Evolutionary conservation across 2,797 vertebrate genomes (phyloP).

Genomic region (Harpagifer antarcticus): DNA sequence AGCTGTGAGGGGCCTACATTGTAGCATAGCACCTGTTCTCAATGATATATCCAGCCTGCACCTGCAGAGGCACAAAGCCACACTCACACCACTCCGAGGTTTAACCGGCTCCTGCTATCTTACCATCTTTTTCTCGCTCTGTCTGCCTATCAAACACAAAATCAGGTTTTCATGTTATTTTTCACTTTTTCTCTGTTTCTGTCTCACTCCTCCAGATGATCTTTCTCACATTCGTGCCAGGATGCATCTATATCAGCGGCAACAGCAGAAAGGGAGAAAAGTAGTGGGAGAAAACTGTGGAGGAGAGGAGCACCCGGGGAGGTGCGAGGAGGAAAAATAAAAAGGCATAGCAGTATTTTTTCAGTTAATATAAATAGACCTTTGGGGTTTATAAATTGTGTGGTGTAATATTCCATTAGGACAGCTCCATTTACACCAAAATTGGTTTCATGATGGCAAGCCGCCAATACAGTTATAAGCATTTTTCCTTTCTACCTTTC

Average conservation of each 20-base stretch:
- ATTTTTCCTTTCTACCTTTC: constrained; percentile 43
- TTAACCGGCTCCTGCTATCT: constrained; percentile 51
- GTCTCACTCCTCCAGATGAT: constrained; percentile 58
- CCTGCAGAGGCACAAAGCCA: constrained; percentile 66
- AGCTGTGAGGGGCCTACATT: constrained; percentile 78
- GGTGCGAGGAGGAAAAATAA: constrained; percentile 18
- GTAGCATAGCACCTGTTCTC: constrained; percentile 74
- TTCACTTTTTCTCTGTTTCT: constrained; percentile 30
- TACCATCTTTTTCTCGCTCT: constrained; percentile 29
- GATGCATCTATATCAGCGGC: constrained; percentile 62
- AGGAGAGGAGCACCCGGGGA: constrained; percentile 39
- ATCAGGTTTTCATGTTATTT: constrained; percentile 56
- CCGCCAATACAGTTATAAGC: constrained; percentile 45
- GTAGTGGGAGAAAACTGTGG: constrained; percentile 40
- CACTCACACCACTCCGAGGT: constrained; percentile 53
- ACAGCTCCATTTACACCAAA: constrained; percentile 67
- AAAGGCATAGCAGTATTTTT: constrained; percentile 22
- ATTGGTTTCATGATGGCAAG: constrained; percentile 56
- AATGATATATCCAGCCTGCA: constrained; percentile 71
- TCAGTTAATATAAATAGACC: constrained; percentile 60
- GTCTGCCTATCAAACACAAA: constrained; percentile 51
- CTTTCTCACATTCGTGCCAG: constrained; percentile 53
- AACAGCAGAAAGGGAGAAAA: constrained; percentile 49
- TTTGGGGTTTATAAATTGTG: constrained; percentile 58
- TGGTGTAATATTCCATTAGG: constrained; percentile 57